These are phyloP conservation scores for Acleris literana DNA, from an alignment of 2,888 invertebrate genomes.

Conservation along the genomic window DNA sequence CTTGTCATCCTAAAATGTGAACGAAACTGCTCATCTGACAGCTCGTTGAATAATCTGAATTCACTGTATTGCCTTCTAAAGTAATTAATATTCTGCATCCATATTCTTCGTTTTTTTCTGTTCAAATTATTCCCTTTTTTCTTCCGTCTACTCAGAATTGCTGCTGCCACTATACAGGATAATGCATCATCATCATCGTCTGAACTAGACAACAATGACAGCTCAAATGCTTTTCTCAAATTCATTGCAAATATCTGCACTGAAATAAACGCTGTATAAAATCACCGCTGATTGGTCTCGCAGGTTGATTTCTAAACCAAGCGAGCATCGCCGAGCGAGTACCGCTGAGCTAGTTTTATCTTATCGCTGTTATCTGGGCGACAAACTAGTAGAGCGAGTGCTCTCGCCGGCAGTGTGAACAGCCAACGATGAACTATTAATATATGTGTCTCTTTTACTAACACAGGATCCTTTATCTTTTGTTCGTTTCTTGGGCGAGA, in stretches of 20 bases:
- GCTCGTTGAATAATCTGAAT: constrained; percentile 3
- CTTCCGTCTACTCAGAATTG: constrained; percentile 34
- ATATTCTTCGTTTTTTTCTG: constrained; percentile 28
- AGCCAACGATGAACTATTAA: no score
- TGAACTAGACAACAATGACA: constrained; percentile 22
- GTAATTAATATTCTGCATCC: constrained; percentile 37
- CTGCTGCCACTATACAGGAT: constrained; percentile 25
- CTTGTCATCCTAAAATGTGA: constrained; percentile 37
- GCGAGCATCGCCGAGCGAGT: not conserved
- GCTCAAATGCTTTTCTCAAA: constrained; percentile 10
- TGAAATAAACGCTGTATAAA: no score
- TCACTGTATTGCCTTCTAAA: constrained; percentile 36
- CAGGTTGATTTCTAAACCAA: constrained; percentile 7
- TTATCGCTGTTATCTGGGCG: constrained; percentile 8
- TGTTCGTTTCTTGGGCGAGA: no score
- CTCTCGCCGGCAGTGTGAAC: not conserved
- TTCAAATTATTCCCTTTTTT: constrained; percentile 10
- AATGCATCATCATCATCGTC: constrained; percentile 35
- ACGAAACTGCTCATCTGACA: constrained; percentile 17
- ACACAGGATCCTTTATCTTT: no score
- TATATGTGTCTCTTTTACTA: no score
- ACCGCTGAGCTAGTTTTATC: constrained; percentile 4
- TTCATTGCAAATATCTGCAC: constrained; percentile 8
- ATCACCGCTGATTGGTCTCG: no score
- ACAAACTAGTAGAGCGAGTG: constrained; percentile 2